Conservation (phyloP, 2,113 vertebrate genomes). For the Ceuthmochares aereus region DNA sequence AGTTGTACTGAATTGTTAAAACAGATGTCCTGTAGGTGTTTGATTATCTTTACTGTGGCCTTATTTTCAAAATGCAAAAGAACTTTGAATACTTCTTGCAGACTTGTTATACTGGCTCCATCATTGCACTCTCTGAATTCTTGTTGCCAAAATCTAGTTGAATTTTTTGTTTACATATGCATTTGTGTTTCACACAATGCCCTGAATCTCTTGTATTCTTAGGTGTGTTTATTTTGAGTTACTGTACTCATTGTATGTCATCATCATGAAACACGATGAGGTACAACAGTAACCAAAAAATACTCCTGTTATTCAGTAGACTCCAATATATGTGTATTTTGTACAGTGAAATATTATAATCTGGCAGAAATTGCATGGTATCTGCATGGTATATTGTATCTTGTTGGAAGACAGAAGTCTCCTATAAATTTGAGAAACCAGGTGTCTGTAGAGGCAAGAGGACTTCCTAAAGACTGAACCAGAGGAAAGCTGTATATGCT, state of each 20-base stretch:
- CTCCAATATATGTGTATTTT: not conserved
- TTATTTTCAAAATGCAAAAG: slow-evolving; percentile 1
- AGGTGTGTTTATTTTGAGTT: not conserved
- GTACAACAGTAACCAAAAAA: not conserved
- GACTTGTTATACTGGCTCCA: not conserved
- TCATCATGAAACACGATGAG: not conserved
- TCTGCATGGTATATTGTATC: not conserved
- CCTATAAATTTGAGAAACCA: not conserved
- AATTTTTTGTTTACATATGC: not conserved
- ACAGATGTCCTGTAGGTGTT: not conserved
- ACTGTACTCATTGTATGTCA: not conserved
- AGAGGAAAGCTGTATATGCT: not conserved
- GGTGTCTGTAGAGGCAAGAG: not conserved
- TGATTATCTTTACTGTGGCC: slow-evolving; percentile 3
- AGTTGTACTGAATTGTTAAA: not conserved
- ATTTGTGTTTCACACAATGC: not conserved
- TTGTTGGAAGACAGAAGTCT: not conserved
- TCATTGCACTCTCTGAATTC: not conserved
- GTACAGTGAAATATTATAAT: not conserved
- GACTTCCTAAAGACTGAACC: not conserved
- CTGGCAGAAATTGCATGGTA: not conserved
- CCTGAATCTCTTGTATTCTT: not conserved
- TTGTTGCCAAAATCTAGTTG: not conserved
- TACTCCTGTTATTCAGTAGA: not conserved
- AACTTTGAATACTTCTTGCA: not conserved